Conservation (phyloP, 2,113 vertebrate species). For the Lagopus leucura region DNA sequence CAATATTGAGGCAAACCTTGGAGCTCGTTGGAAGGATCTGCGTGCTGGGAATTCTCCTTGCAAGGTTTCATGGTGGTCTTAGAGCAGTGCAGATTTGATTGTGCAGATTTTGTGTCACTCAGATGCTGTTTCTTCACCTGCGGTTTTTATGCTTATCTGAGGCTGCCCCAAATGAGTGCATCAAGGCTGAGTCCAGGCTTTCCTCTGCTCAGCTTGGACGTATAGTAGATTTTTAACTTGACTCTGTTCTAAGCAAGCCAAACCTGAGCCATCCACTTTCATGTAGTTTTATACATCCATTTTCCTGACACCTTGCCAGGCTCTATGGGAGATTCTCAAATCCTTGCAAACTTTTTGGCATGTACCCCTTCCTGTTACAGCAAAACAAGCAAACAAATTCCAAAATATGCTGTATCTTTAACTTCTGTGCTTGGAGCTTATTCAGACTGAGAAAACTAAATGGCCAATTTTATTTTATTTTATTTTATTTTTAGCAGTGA, state of each 20-base stretch:
- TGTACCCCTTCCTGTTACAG: background rate
- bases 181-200: background rate
- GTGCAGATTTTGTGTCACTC: background rate
- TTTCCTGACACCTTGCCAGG: slow-evolving; percentile 43
- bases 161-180: background rate
- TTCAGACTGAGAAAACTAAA: slow-evolving; percentile 28
- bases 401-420: slow-evolving; percentile 24
- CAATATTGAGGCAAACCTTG: background rate
- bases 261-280: background rate
- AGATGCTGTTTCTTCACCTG: background rate
- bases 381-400: slow-evolving; percentile 58
- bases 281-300: slow-evolving; percentile 26
- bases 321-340: slow-evolving; percentile 14
- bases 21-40: background rate
- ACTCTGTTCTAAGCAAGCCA: slow-evolving; percentile 29
- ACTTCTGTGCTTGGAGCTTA: slow-evolving; percentile 8
- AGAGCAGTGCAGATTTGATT: background rate
- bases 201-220: background rate
- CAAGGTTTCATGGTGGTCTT: background rate
- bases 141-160: background rate
- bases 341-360: slow-evolving; percentile 41
- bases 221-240: background rate
- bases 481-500: background rate
- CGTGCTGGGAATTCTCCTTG: background rate
- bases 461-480: slow-evolving; percentile 5